These are phyloP conservation scores for Pollimyrus isidori DNA, from an alignment of 2,113 vertebrate species.

Conservation along the genomic window DNA sequence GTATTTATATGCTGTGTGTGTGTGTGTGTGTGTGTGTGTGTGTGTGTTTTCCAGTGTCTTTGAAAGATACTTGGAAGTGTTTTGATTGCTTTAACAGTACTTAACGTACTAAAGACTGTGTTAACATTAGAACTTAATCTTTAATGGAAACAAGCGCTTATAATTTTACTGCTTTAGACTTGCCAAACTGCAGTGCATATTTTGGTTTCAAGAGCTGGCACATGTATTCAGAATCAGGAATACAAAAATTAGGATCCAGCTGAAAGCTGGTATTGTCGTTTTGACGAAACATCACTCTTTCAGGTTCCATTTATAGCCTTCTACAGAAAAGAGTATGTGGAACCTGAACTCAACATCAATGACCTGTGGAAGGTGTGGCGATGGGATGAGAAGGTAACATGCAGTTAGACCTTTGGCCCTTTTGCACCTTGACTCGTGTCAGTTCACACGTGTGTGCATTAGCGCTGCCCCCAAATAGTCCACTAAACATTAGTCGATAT, in stretches of 20 bases:
- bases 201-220: not conserved
- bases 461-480: too few relatives aligned
- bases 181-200: not conserved
- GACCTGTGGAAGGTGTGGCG: conserved; percentile 98
- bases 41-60: not conserved
- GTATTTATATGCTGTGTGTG: not conserved
- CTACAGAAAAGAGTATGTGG: conserved; percentile 97
- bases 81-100: not conserved
- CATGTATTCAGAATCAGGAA: not conserved
- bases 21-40: not conserved
- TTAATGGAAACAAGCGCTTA: not conserved
- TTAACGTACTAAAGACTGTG: not conserved
- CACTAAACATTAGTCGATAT: too few relatives aligned
- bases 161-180: not conserved
- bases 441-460: too few relatives aligned
- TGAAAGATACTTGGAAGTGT: not conserved
- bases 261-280: not conserved
- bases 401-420: not conserved
- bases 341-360: conserved; percentile 92
- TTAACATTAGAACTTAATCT: not conserved
- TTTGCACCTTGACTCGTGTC: not conserved
- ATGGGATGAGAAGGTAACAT: conserved; percentile 95
- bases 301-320: conserved; percentile 98
- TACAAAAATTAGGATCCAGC: not conserved
- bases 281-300: not conserved